Evolutionary conservation across 2,888 invertebrate species (phyloP), one percentile per base, ranked within the genome.

Genomic region (Watsonalla binaria): DNA sequence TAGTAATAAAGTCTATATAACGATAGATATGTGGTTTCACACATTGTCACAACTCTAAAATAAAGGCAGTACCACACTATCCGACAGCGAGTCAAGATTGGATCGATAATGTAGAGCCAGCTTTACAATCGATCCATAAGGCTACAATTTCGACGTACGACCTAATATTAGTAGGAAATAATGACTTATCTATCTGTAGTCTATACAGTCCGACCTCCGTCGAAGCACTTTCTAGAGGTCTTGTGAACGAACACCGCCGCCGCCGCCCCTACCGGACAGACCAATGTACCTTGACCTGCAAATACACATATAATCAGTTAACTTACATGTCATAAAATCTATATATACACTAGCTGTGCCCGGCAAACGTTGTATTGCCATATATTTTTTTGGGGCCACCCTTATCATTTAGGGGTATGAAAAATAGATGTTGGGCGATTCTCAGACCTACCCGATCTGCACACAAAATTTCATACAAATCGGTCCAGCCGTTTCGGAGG

Each of bases 181-280:
- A 72, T 70, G 72, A 72, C 74, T 71, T 70, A 71, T 62, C 64
- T 63, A 60, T 63, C 61, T 64, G 64, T 60, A 61, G 59, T 61
- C 62, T 58, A 60, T 65, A 60, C 54, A 62, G 68, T 68, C 70
- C 59, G 59, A 71, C 81, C 82, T 75, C 83, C 83, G 82, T 86
- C 86, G 86, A 86, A 88, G 86, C 88, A 86, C 88, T 87, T 88
- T 87, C 87, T 88, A 86, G 85, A 80, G 84, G 81, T 68, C 54
- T 64, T 65, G 52, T 48, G 47, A 13, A 47, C 63, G 52, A 61
- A 62, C 74, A 66, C 73, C 73, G 70, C 65, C 69, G 56, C 62
- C 53, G 51, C 70, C 68, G 49, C 64, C 58, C 56, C 62, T 63
- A 70, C 74, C 75, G 69, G 67, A 72, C 76, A 68, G 72, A 60